Conservation (phyloP, 2,113 vertebrate genomes). For the Ahaetulla prasina region DNA sequence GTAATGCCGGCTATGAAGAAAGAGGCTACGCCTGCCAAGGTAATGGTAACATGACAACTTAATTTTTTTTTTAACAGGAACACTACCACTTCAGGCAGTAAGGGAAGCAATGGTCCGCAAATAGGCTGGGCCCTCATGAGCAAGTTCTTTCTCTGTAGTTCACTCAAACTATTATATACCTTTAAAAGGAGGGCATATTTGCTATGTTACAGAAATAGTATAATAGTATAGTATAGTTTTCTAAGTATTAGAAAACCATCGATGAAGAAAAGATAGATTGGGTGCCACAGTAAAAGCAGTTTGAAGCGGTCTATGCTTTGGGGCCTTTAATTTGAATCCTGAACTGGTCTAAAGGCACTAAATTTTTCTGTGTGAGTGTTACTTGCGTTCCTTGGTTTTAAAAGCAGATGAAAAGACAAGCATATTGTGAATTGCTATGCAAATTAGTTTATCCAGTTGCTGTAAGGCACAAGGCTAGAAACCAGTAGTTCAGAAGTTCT, state of each 20-base stretch:
- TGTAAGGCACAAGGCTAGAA: not conserved
- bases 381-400: not conserved
- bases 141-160: not conserved
- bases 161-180: not conserved
- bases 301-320: not conserved
- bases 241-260: not conserved
- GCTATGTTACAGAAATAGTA: not conserved
- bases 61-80: not conserved
- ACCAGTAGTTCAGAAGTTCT: not conserved
- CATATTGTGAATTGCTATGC: not conserved
- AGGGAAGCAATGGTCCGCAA: not conserved
- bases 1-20: conserved; percentile 91
- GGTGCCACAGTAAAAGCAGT: not conserved
- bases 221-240: too few relatives aligned
- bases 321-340: not conserved
- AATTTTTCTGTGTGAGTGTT: not conserved
- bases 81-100: not conserved
- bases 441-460: not conserved
- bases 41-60: conserved; percentile 61
- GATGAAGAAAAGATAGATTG: not conserved
- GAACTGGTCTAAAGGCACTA: not conserved
- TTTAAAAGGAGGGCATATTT: not conserved
- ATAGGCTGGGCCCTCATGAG: not conserved
- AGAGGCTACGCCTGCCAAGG: conserved; percentile 89
- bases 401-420: not conserved